These are phyloP conservation scores for Phengaris arion DNA, from an alignment of 2,888 invertebrate genomes.

Conservation along the genomic window DNA sequence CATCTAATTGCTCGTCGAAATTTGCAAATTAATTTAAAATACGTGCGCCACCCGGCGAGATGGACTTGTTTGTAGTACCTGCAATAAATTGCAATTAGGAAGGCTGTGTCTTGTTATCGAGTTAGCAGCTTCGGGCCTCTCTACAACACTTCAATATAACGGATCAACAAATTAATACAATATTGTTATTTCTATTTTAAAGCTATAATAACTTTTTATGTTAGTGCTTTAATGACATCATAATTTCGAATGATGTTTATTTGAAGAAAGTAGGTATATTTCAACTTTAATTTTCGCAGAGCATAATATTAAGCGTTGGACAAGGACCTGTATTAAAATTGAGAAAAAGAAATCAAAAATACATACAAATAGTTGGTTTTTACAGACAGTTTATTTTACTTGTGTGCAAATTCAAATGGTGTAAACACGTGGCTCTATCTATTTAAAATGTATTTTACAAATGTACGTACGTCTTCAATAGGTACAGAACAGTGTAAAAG, in stretches of 20 bases:
- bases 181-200: conserved; percentile 19
- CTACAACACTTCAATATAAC: conserved; percentile 55
- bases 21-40: conserved; percentile 76
- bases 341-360: not conserved
- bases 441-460: no score
- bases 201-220: not conserved
- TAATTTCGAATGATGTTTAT: no score
- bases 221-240: not conserved
- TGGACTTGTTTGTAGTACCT: conserved; percentile 77
- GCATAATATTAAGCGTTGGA: not conserved
- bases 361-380: no score
- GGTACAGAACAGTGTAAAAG: not conserved
- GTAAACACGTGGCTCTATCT: no score
- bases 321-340: not conserved
- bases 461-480: no score
- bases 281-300: not conserved
- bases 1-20: conserved; percentile 64
- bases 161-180: conserved; percentile 59
- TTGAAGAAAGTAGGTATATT: no score
- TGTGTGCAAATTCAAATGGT: no score
- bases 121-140: conserved; percentile 72
- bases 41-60: conserved; percentile 72
- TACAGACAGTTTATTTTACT: no score
- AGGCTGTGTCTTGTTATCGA: conserved; percentile 78
- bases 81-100: conserved; percentile 80